Evolutionary conservation across 2,113 vertebrate species (phyloP), one percentile per base, ranked within the genome.

Genomic region (Varanus salvator): DNA sequence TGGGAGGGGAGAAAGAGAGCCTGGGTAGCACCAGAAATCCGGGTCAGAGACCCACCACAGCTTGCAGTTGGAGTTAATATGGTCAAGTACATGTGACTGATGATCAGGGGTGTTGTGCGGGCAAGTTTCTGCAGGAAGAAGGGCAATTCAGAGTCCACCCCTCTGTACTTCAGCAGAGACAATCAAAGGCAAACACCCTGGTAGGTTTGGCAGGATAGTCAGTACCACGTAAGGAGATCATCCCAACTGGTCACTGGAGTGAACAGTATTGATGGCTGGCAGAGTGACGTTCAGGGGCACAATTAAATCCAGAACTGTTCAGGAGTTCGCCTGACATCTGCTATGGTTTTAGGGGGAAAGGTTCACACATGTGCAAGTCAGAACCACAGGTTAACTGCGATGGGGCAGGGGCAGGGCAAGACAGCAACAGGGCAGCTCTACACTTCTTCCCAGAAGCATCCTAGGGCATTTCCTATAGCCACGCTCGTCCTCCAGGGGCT

Each of bases 61-160:
- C 83, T 29, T 48, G 84, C 9, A 89, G 54, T 92, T 94, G 90
- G 91, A 93, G 94, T 95, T 94, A 92, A 94, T 92, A 93, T 94
- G 92, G 92, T 93, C 76, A 64, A 48, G 48, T 69, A 77, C 34
- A 54, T 84, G 80, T 21, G 19, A 54, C 54, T 68, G 38, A 71
- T 38, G 17, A 57, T 82, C 34, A 25, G 14, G 66, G 66, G 15
- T n/a, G 7, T 50, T n/a, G n/a, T 19, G 14, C 57, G 80, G 60
- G 17, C 23, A 71, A 57, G 11, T 44, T 19, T 38, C 52, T 57
- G n/a, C 60, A 23, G 29, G 50, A 74, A 72, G 44, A 69, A 71
- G 44, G 66, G 66, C 25, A 84, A 38, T 84, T 48, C 17, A 66
- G 15, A 19, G 23, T 57, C n/a, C 54, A 11, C 48, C 38, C 31